Percentiles rank a stretch among this genome's conserved stretches.
Evolutionary conservation across 2,797 vertebrate genomes (phyloP).

Genomic region (Carduelis carduelis): DNA sequence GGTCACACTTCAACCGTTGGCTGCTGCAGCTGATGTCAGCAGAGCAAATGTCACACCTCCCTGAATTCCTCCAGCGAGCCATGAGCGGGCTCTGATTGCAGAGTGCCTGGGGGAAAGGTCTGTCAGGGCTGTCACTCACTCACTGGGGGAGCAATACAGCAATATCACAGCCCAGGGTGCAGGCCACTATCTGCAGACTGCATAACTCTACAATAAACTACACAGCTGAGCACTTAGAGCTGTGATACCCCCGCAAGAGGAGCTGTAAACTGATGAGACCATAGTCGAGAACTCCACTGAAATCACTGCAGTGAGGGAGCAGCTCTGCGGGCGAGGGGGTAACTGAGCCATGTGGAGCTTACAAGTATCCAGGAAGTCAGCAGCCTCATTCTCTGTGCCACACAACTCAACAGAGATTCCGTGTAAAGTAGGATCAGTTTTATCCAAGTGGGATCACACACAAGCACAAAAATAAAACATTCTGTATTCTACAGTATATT

Average conservation of each 20-base stretch:
- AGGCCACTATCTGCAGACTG: not conserved
- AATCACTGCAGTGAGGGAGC: not conserved
- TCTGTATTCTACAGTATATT: conserved; percentile 81
- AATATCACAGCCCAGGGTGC: accelerated
- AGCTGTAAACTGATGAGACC: not conserved
- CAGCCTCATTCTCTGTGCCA: not conserved
- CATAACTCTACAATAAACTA: not conserved
- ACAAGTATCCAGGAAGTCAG: not conserved
- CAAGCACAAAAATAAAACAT: conserved; percentile 77
- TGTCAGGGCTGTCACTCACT: not conserved
- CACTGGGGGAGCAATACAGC: not conserved
- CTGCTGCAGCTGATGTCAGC: conserved; percentile 32
- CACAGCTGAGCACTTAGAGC: not conserved
- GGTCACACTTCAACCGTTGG: conserved; percentile 51
- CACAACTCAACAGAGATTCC: not conserved
- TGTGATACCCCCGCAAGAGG: not conserved
- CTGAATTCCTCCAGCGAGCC: not conserved
- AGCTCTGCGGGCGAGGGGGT: not conserved
- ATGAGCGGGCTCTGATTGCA: not conserved
- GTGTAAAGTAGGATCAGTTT: not conserved
- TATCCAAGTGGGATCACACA: conserved; percentile 46
- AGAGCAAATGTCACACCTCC: conserved; percentile 13
- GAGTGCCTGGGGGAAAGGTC: not conserved
- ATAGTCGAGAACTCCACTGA: not conserved
- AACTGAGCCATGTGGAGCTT: not conserved